Evolutionary conservation across 2,113 vertebrate species (phyloP).

Genomic region (Lepisosteus osseus): DNA sequence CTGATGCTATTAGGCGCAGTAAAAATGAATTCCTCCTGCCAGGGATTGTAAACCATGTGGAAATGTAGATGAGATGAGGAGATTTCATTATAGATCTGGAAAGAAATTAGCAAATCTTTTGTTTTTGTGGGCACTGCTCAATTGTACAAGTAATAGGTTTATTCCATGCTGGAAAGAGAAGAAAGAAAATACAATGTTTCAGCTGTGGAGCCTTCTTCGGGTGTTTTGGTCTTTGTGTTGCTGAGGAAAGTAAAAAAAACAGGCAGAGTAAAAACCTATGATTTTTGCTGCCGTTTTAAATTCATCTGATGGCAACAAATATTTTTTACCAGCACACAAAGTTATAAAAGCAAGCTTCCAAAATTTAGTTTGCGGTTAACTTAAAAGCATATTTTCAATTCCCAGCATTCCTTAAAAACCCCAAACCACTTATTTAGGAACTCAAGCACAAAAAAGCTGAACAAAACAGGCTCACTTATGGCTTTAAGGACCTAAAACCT

Average conservation of each 20-base stretch:
- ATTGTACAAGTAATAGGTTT: too few species aligned
- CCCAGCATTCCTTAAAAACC: background rate
- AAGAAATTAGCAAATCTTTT: background rate
- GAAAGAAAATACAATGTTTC: too few species aligned
- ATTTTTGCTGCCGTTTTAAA: background rate
- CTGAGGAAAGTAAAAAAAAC: too few species aligned
- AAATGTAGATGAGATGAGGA: background rate
- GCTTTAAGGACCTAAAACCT: background rate
- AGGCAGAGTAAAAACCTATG: too few species aligned
- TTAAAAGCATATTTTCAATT: too few species aligned
- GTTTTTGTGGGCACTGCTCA: background rate
- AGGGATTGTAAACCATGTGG: constrained; percentile 13
- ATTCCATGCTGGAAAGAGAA: too few species aligned
- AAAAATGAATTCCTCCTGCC: constrained; percentile 10
- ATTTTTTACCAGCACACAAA: background rate
- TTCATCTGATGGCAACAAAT: background rate
- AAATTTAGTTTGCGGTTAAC: too few species aligned
- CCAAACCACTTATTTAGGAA: background rate
- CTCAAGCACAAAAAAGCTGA: background rate
- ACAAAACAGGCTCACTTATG: background rate
- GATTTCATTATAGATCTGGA: constrained; percentile 8
- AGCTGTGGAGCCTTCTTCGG: too few species aligned
- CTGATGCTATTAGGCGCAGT: constrained; percentile 10
- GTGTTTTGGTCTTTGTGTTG: too few species aligned
- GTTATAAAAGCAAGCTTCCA: too few species aligned